Base-by-base conservation (phyloP, 2,888 invertebrate species). In the Dryomyza anilis region DNA sequence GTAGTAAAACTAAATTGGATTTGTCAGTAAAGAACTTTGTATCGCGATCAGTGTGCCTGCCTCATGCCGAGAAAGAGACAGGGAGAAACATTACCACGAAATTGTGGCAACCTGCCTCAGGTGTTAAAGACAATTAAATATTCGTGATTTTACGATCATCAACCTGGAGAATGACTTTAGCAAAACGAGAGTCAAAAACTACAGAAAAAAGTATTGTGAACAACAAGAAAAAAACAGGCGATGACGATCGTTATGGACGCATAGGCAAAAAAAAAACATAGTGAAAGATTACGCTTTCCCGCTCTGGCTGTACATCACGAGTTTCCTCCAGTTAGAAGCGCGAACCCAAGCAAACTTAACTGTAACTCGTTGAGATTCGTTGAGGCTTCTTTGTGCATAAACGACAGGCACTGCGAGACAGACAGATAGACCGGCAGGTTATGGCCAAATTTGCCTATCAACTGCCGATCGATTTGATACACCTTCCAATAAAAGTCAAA, bases 111-210 rank as follows among this genome's bases (percentile, higher is more conserved):
- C 73, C 75, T 77, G 77, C 82, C 81, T 77, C 76, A 79, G 81
- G 81, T 80, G 80, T 78, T 79, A 76, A 80, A 81, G 80, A 79
- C 81, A 82, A 82, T 82, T 82, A 82, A 82, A 82, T 81, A 80
- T 81, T 82, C 82, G 82, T 82, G 82, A 82, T 82, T 80, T 78
- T 79, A 78, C 79, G 81, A 82, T 81, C 81, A 81, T 80, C 61
- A 36, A 23, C 61, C 25, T 78, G 77, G 73, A 75, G 76, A 76
- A 75, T 79, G 78, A 39, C 39, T 76, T 73, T 71, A 64, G 53
- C 57, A 72, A 69, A 2, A 12, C 69, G 62, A 57, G 63, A 67
- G 64, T 67, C 52, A 39, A 4, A 43, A 66, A 66, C 66, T 64
- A 30, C 12, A 27, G 53, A 43, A 65, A 58, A 59, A 62, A 48